phyloP scores from a whole-genome alignment of 1,140 invertebrate genomes.

The Trissolcus basalis region DNA sequence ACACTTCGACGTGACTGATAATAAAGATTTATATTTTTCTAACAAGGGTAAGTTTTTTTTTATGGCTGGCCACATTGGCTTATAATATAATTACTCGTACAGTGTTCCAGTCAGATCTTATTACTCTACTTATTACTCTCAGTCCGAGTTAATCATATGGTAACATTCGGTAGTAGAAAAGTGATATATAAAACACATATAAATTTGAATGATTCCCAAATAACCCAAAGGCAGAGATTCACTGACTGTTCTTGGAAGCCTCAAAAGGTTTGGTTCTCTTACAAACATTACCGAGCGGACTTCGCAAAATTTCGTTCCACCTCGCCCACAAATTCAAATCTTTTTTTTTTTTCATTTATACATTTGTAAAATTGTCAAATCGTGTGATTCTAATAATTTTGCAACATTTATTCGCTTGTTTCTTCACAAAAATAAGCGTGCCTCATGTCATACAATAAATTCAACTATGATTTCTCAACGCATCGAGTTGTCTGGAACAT shows the following conservation, averaged over 20 bases:
- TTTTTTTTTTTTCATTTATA: too few species aligned
- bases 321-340: conserved; percentile 19
- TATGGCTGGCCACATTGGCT: conserved; percentile 24
- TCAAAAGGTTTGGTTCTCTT: conserved; percentile 32
- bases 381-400: conserved; percentile 1
- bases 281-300: conserved; percentile 30
- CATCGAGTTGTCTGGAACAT: conserved; percentile 44
- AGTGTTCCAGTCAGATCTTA: conserved; percentile 36
- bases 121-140: conserved; percentile 56
- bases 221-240: conserved; percentile 59
- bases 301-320: conserved; percentile 23
- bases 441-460: conserved; percentile 1
- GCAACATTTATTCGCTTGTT: too few species aligned
- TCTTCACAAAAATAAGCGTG: not conserved
- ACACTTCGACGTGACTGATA: not conserved
- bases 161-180: conserved; percentile 56
- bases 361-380: conserved; percentile 31
- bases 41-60: conserved; percentile 20
- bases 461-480: conserved; percentile 30
- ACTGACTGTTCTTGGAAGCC: conserved; percentile 55
- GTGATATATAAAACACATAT: conserved; percentile 59
- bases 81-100: conserved; percentile 20
- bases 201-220: conserved; percentile 58
- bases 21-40: not conserved
- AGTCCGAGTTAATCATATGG: conserved; percentile 47